A percentile compares a stretch with the other conserved stretches of the same genome.
Conservation (phyloP, 2,797 vertebrate species). For the Tinamus major region DNA sequence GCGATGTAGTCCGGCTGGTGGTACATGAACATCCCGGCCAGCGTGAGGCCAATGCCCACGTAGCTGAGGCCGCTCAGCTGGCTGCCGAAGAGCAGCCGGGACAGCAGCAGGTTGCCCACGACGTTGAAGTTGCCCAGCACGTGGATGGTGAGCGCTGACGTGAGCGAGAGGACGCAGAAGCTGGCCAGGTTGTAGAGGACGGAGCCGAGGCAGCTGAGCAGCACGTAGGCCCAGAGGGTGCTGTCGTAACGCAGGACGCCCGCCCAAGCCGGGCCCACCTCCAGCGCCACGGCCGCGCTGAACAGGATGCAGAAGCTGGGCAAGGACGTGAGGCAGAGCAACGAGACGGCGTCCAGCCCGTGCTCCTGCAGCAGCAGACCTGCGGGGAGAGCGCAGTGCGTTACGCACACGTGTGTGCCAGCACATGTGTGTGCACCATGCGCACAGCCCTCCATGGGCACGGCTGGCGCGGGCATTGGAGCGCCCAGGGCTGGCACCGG, state of each 20-base stretch:
- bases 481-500: no score
- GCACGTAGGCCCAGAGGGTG: slow-evolving; percentile 90
- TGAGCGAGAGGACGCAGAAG: slow-evolving; percentile 93
- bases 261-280: slow-evolving; percentile 86
- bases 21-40: slow-evolving; percentile 93
- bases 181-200: slow-evolving; percentile 97
- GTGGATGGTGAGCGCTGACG: slow-evolving; percentile 96
- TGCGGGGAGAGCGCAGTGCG: slow-evolving; percentile 50
- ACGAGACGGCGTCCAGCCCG: slow-evolving; percentile 89
- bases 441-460: no score
- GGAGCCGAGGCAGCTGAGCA: slow-evolving; percentile 95
- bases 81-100: slow-evolving; percentile 90
- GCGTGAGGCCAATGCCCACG: slow-evolving; percentile 85
- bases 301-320: slow-evolving; percentile 95
- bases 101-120: slow-evolving; percentile 93
- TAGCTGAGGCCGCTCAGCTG: slow-evolving; percentile 90
- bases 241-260: slow-evolving; percentile 82
- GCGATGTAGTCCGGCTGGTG: slow-evolving; percentile 91
- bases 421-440: no score
- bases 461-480: no score
- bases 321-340: slow-evolving; percentile 94
- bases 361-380: slow-evolving; percentile 94
- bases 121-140: slow-evolving; percentile 94
- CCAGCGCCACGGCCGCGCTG: slow-evolving; percentile 86
- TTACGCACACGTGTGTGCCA: no score